These are phyloP conservation scores for Ispidina lecontei DNA, from an alignment of 2,797 vertebrate species.

Conservation along the genomic window DNA sequence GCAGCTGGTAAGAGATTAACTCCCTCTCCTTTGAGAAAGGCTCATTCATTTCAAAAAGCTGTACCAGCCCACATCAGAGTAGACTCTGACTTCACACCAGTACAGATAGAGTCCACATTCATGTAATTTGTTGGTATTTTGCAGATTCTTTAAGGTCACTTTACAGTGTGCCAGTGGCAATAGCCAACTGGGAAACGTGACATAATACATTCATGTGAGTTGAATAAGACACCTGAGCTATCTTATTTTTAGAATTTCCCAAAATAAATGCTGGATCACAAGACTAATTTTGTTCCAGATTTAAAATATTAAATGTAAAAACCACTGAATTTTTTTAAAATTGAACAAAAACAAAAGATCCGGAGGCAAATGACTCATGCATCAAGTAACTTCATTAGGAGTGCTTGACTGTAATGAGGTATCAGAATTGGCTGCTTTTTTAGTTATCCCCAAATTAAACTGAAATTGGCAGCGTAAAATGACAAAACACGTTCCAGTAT, in stretches of 20 bases:
- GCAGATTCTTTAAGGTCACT: neutral
- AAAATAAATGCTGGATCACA: neutral
- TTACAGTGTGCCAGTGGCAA: neutral
- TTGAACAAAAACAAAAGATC: constrained; percentile 6
- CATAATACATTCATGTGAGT: neutral
- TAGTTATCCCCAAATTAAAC: neutral
- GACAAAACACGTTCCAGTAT: neutral
- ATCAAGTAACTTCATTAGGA: neutral
- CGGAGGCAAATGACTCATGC: neutral
- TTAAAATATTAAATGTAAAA: neutral
- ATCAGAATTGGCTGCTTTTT: neutral
- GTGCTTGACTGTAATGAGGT: neutral
- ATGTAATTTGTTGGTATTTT: neutral
- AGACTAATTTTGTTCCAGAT: neutral
- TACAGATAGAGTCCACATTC: neutral
- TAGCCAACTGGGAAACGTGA: neutral
- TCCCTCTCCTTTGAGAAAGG: neutral
- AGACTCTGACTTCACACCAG: neutral
- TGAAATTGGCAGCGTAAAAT: neutral
- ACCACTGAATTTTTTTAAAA: neutral
- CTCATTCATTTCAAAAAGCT: neutral
- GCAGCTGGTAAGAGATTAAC: neutral
- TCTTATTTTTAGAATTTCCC: neutral
- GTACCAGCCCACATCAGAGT: neutral
- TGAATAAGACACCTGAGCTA: neutral